Percentiles rank a stretch among this genome's conserved stretches.
phyloP scores from a whole-genome alignment of 2,888 invertebrate genomes.

The Scrobipalpa costella region DNA sequence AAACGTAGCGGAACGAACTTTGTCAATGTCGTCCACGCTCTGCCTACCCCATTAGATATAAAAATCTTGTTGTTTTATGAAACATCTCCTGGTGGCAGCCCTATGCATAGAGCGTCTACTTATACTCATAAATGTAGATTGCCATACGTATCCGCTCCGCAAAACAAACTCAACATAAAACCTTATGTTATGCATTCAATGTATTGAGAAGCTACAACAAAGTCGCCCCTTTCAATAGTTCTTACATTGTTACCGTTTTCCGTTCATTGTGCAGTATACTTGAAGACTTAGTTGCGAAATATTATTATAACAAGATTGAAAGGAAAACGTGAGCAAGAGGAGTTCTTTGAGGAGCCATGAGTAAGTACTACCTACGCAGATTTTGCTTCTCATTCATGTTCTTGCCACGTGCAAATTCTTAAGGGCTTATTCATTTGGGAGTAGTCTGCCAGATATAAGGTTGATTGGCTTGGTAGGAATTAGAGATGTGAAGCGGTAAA shows the following conservation, averaged over 20 bases:
- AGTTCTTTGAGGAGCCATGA: background rate
- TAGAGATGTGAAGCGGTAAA: too few relatives aligned
- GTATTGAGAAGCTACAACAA: conserved; percentile 22
- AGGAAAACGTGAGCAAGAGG: background rate
- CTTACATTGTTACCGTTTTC: conserved; percentile 13
- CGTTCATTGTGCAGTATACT: background rate
- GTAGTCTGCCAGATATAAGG: too few relatives aligned
- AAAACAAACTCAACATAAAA: conserved; percentile 11
- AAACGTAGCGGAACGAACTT: too few relatives aligned
- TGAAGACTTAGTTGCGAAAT: conserved; percentile 7
- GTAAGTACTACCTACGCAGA: background rate
- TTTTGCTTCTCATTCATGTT: background rate
- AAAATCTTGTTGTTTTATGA: too few relatives aligned
- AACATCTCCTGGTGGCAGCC: background rate
- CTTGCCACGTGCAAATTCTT: too few relatives aligned
- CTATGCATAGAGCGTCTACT: background rate
- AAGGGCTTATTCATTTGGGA: too few relatives aligned
- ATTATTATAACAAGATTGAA: background rate
- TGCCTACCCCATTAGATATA: too few relatives aligned
- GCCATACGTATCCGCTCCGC: conserved; percentile 20
- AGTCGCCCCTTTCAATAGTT: conserved; percentile 20
- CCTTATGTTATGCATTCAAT: conserved; percentile 17
- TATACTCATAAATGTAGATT: conserved; percentile 19
- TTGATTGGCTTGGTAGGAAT: too few relatives aligned
- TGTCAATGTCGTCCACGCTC: too few relatives aligned